These are phyloP conservation scores for Esox lucius DNA, from an alignment of 2,797 vertebrate genomes.

Conservation along the genomic window DNA sequence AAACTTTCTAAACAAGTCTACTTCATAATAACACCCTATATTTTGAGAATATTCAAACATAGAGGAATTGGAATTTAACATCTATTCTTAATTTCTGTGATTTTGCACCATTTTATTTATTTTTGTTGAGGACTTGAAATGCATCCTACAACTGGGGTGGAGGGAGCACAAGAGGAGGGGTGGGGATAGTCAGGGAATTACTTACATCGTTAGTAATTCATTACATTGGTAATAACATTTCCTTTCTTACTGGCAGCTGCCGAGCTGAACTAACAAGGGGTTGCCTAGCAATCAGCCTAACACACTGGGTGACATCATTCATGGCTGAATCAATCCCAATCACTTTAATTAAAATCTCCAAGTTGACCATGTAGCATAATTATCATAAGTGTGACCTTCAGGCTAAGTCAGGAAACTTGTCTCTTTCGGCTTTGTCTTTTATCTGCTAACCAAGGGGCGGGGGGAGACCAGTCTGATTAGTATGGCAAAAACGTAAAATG, in stretches of 20 bases:
- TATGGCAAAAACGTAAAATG: constrained; percentile 3
- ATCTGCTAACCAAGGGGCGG: not conserved
- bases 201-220: constrained; percentile 32
- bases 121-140: constrained; percentile 4
- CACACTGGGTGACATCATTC: constrained; percentile 22
- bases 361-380: constrained; percentile 7
- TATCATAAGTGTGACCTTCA: constrained; percentile 12
- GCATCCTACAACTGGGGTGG: not conserved
- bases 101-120: no score
- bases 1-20: not conserved
- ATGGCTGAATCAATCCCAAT: constrained; percentile 15
- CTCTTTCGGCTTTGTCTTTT: not conserved
- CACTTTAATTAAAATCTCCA: constrained; percentile 23
- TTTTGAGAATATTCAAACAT: constrained; percentile 3
- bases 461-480: not conserved
- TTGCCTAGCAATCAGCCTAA: constrained; percentile 33
- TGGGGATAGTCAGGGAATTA: constrained; percentile 29
- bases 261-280: constrained; percentile 28
- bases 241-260: constrained; percentile 20
- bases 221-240: constrained; percentile 30
- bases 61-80: not conserved
- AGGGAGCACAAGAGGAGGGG: not conserved
- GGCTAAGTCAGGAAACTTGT: constrained; percentile 3
- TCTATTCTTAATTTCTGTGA: constrained; percentile 4
- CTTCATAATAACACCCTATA: not conserved